Percentiles rank a stretch among this genome's conserved stretches.
phyloP scores from a whole-genome alignment of 2,888 invertebrate species.

The Cremastinae sp. region DNA sequence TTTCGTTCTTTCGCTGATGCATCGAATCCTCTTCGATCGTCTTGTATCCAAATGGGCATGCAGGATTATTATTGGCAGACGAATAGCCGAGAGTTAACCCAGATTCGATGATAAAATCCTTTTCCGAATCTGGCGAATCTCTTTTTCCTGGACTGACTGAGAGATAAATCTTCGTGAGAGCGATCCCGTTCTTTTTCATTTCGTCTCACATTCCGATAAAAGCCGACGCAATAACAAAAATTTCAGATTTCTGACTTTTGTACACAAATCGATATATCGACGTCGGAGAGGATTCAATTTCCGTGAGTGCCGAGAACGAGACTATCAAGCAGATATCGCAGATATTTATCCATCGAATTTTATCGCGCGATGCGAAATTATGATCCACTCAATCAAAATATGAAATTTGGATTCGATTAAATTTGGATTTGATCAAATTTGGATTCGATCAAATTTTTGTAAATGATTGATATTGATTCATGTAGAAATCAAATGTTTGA shows the following conservation, averaged over 20 bases:
- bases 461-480: too few species aligned
- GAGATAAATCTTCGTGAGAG: constrained; percentile 39
- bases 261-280: constrained; percentile 43
- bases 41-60: not conserved
- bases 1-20: constrained; percentile 21
- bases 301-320: constrained; percentile 41
- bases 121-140: constrained; percentile 22
- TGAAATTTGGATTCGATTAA: too few species aligned
- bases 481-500: too few species aligned
- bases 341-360: not conserved
- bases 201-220: constrained; percentile 12
- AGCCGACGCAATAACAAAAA: constrained; percentile 12
- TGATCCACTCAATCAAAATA: not conserved
- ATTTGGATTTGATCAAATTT: too few species aligned
- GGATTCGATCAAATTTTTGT: too few species aligned
- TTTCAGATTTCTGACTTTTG: constrained; percentile 9
- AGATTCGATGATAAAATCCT: constrained; percentile 44
- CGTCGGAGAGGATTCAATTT: constrained; percentile 49
- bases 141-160: constrained; percentile 2
- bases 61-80: constrained; percentile 24
- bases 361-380: not conserved
- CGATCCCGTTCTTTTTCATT: not conserved
- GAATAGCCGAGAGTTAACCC: constrained; percentile 41
- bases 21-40: constrained; percentile 18
- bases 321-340: constrained; percentile 16